Base-by-base conservation (phyloP, 2,888 invertebrate genomes). In the Rhingia rostrata region DNA sequence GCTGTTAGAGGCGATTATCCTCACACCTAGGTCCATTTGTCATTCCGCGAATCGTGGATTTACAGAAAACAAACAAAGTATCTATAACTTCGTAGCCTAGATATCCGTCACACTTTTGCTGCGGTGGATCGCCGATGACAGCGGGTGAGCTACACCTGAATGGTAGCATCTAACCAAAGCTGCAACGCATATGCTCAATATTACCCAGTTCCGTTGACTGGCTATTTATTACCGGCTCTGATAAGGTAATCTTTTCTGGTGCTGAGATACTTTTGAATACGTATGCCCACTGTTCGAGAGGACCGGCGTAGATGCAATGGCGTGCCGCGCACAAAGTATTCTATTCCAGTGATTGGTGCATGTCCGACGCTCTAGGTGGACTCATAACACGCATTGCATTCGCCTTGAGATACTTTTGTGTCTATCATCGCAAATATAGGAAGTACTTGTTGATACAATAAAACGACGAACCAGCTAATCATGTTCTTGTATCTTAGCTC, bases 21-120 rank as follows among this genome's bases (percentile, higher is more conserved):
- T 80, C 80, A 80, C 74, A 84, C 80, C 54, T 80, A 49, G 47
- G 74, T 54, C 80, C 74, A 84, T 84, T 84, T 84, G 84, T 84
- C 80, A 84, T 83, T 74, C 56, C 22, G 47, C 56, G 81, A 61
- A 70, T 56, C 61, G 32, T 2, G 41, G 82, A 82, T 78, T 64
- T 32, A 12, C 51, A 64, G 56, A 45, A 63, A 79, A 77, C 77
- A 70, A 49, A 75, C 45, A 63, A 63, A 30, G 30, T 22, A 69
- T 66, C 64, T 70, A 41, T 69, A 74, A 69, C 47, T 79, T 58
- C 69, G 79, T 79, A 84, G 74, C 83, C 79, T 69, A 84, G 80
- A 80, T 80, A 84, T 84, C 74, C 74, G 84, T 84, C 84, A 80
- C 80, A 84, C 74, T 80, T 64, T 64, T 64, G 63, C 51, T 56